Percentiles rank a stretch among this genome's conserved stretches.
These are phyloP conservation scores for Polyploca ridens DNA, from an alignment of 2,888 invertebrate species.

Conservation along the genomic window DNA sequence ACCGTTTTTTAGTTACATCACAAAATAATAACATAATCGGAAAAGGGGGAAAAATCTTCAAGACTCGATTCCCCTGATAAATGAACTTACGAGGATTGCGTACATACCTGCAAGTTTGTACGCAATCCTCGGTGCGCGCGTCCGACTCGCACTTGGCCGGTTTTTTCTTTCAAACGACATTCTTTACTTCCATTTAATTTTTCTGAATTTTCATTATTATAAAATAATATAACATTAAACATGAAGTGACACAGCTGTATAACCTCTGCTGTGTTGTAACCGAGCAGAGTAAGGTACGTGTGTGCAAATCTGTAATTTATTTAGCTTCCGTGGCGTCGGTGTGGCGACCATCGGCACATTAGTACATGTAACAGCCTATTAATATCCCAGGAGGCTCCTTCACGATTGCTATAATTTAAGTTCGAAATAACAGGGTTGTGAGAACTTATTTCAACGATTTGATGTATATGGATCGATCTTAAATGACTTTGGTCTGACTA, in stretches of 20 bases:
- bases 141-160: no score
- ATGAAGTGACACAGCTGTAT: not conserved
- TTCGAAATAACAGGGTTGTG: not conserved
- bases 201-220: not conserved
- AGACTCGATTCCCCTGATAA: no score
- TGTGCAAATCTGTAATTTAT: slow-evolving; percentile 20
- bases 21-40: no score
- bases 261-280: not conserved
- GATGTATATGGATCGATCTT: no score
- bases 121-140: no score
- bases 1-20: no score
- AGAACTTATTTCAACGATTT: not conserved
- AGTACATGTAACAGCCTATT: slow-evolving; percentile 11
- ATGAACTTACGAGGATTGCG: no score
- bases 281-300: slow-evolving; percentile 11
- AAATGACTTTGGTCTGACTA: no score
- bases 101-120: no score
- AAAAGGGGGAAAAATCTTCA: no score
- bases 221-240: not conserved
- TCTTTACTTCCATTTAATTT: not conserved
- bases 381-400: slow-evolving; percentile 7
- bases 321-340: slow-evolving; percentile 9
- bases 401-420: slow-evolving; percentile 1
- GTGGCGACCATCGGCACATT: slow-evolving; percentile 13
- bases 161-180: no score